Percentiles rank a stretch among this genome's conserved stretches.
phyloP scores from a whole-genome alignment of 2,888 invertebrate species.

The Palloptera scutellata region DNA sequence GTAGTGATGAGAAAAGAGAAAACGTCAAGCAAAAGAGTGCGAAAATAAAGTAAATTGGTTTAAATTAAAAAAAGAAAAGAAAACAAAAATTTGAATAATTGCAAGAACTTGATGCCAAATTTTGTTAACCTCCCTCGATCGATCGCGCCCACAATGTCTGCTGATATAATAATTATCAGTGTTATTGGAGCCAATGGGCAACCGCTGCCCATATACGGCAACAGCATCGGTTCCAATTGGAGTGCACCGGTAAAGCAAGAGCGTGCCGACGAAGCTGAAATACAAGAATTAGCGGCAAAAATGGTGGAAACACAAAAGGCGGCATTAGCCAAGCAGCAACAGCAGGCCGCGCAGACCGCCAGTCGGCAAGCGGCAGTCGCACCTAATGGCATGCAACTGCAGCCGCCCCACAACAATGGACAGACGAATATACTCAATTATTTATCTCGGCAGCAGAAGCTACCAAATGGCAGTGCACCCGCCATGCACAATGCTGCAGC shows the following conservation, averaged over 20 bases:
- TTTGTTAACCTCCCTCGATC: conserved; percentile 19
- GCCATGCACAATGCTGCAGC: conserved; percentile 15
- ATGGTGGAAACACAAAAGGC: conserved; percentile 85
- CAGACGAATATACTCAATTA: conserved; percentile 72
- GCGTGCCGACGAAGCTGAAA: conserved; percentile 81
- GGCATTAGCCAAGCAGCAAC: conserved; percentile 65
- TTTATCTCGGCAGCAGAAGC: conserved; percentile 65
- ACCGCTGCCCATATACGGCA: conserved; percentile 56
- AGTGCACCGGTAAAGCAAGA: conserved; percentile 60
- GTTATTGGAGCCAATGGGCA: conserved; percentile 61
- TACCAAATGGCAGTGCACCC: conserved; percentile 49
- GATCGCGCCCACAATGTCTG: conserved; percentile 43
- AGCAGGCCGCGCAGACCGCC: conserved; percentile 59
- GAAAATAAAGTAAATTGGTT: conserved; percentile 2
- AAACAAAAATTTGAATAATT: conserved; percentile 18
- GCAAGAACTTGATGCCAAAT: not conserved
- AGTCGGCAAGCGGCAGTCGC: conserved; percentile 49
- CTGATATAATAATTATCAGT: conserved; percentile 55
- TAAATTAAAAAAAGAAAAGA: conserved; percentile 9
- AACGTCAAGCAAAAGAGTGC: not conserved
- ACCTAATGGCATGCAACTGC: conserved; percentile 51
- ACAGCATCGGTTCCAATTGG: conserved; percentile 53
- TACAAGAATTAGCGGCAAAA: conserved; percentile 84
- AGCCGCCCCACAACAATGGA: conserved; percentile 53
- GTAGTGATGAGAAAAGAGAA: no score